Evolutionary conservation across 1,140 invertebrate genomes (phyloP), one percentile per base, ranked within the genome.

Genomic region (Drosophila lacertosa): DNA sequence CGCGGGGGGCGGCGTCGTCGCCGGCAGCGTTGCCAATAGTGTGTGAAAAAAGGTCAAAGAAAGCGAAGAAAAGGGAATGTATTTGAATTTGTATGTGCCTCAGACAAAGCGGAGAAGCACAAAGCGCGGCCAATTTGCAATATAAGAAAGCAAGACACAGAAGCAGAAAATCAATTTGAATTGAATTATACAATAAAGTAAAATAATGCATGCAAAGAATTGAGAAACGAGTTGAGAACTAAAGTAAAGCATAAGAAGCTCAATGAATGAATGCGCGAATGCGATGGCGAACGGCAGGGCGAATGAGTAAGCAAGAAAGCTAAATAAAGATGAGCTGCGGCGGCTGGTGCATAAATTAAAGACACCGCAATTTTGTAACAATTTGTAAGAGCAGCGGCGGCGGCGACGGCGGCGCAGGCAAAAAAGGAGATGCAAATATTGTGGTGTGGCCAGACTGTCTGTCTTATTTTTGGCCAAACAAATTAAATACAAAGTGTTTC

Each of bases 101-200:
- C 62, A 44, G 33, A 32, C 29, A 75, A 66, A 20, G 24, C 20
- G 51, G 22, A 57, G 26, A 32, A 11, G 13, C 53, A 62, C 18
- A 53, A 29, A 47, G 50, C 33, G 57, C 39, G 42, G 10, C 18
- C 62, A 64, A 37, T 60, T 64, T 39, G 73, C 10, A 33, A 67
- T 60, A 51, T 53, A 62, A 74, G 64, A 67, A 57, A 64, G 39
- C 54, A 66, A 7, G 40, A 60, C 29, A 44, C 35, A 50, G 11
- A 63, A 66, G 55, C 50, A 50, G 62, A 67, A 84, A 84, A 84
- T 84, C 80, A 84, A 84, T 84, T 86, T 86, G 80, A 82, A 83
- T 78, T 82, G 70, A 82, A 82, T 83, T 83, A 82, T 74, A 82
- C 79, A 82, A 83, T 65, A 47, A 70, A 72, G n/a, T n/a, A 76